Percentiles rank a stretch among this genome's conserved stretches.
phyloP scores from a whole-genome alignment of 2,888 invertebrate species.

The Xanthia togata region DNA sequence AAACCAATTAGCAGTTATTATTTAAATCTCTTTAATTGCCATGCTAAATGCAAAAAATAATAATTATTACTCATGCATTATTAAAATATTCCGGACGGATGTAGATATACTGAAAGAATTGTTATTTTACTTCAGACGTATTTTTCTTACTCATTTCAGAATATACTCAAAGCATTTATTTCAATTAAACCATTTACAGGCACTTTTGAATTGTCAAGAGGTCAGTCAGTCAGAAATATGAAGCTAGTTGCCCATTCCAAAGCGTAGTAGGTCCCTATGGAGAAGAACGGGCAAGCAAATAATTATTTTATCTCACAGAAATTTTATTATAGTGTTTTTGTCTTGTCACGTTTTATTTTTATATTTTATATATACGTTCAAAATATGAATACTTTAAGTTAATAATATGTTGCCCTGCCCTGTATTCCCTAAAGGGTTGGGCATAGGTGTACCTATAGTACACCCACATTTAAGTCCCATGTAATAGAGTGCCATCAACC shows the following conservation, averaged over 20 bases:
- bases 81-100: constrained; percentile 27
- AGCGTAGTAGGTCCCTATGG: background rate
- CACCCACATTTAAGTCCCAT: background rate
- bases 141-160: background rate
- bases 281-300: background rate
- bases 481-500: background rate
- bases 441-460: background rate
- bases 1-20: constrained; percentile 36
- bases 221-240: background rate
- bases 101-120: constrained; percentile 12
- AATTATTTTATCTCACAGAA: background rate
- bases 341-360: background rate
- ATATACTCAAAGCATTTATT: background rate
- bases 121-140: background rate
- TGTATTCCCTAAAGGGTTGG: background rate
- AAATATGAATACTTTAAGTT: background rate
- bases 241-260: background rate
- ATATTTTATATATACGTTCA: background rate
- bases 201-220: background rate
- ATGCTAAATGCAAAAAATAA: constrained; percentile 17
- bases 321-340: background rate
- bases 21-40: constrained; percentile 46
- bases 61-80: constrained; percentile 13
- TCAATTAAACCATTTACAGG: background rate
- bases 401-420: background rate